A percentile compares a stretch with the other conserved stretches of the same genome.
phyloP scores from a whole-genome alignment of 1,140 invertebrate species.

The Drosophila lowei region DNA sequence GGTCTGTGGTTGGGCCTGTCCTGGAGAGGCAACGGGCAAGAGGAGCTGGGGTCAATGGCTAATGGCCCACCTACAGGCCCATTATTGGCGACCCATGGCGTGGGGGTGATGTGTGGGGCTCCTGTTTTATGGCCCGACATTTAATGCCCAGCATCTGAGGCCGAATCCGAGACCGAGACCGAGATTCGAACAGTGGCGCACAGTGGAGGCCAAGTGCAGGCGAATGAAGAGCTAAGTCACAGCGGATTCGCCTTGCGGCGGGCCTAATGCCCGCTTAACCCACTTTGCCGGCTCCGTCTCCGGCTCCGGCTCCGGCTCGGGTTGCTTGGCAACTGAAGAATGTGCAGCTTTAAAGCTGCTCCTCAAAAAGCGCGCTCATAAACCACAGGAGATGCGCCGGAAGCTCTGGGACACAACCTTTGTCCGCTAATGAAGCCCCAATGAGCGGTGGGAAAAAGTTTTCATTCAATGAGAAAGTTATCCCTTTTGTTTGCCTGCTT shows the following conservation, averaged over 20 bases:
- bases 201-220: conserved; percentile 29
- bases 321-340: not conserved
- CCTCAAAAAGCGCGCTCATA: conserved; percentile 4
- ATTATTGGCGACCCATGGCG: conserved; percentile 33
- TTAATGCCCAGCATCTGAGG: conserved; percentile 42
- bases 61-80: conserved; percentile 43
- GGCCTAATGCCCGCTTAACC: conserved; percentile 51
- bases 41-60: conserved; percentile 15
- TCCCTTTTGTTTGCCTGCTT: conserved; percentile 28
- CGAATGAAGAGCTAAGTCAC: conserved; percentile 49
- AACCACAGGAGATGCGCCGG: not conserved
- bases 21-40: no score
- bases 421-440: conserved; percentile 39
- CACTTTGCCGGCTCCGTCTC: conserved; percentile 6
- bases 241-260: not conserved
- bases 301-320: not conserved
- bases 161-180: conserved; percentile 18
- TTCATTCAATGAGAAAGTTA: not conserved
- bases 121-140: conserved; percentile 62
- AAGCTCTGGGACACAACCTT: not conserved
- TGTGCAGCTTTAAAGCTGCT: conserved; percentile 29
- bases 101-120: conserved; percentile 27
- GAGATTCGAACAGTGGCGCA: conserved; percentile 37
- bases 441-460: conserved; percentile 48
- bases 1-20: conserved; percentile 5